Evolutionary conservation across 2,797 vertebrate species (phyloP).

Genomic region (Sebastes cheni): DNA sequence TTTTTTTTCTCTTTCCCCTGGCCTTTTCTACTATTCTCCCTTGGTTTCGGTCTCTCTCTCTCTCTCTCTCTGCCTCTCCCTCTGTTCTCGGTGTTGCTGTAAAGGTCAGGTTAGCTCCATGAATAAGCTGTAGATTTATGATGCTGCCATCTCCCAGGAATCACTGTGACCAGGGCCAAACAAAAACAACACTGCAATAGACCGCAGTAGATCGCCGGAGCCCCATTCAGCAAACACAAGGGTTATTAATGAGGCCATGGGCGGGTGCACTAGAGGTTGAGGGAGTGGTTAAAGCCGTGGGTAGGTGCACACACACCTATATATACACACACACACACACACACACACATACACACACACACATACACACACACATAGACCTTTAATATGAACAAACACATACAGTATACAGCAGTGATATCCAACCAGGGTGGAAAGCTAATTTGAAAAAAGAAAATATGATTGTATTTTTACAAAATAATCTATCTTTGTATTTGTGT

Average conservation of each 20-base stretch:
- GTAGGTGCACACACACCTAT: background rate
- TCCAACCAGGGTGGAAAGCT: background rate
- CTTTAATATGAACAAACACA: background rate
- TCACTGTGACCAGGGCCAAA: constrained; percentile 74
- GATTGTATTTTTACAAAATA: background rate
- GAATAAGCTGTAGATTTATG: constrained; percentile 82
- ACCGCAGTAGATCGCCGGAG: constrained; percentile 64
- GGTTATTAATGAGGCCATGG: constrained; percentile 75
- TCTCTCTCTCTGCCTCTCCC: constrained; percentile 8
- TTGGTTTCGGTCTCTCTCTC: constrained; percentile 25
- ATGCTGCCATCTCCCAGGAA: constrained; percentile 76
- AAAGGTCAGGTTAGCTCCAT: constrained; percentile 78
- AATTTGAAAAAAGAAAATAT: background rate
- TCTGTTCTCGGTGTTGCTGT: constrained; percentile 57
- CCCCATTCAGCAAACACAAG: constrained; percentile 60
- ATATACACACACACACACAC: background rate
- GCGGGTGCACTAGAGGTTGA: constrained; percentile 57
- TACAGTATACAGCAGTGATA: background rate
- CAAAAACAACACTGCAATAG: constrained; percentile 71
- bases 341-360: background rate
- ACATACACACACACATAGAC: background rate
- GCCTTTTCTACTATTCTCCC: constrained; percentile 61
- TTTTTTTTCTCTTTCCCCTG: constrained; percentile 31
- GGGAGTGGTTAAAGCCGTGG: constrained; percentile 45
- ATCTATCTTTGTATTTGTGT: background rate